Evolutionary conservation across 1,140 invertebrate genomes (phyloP).

Genomic region (Zaprionus taronus): DNA sequence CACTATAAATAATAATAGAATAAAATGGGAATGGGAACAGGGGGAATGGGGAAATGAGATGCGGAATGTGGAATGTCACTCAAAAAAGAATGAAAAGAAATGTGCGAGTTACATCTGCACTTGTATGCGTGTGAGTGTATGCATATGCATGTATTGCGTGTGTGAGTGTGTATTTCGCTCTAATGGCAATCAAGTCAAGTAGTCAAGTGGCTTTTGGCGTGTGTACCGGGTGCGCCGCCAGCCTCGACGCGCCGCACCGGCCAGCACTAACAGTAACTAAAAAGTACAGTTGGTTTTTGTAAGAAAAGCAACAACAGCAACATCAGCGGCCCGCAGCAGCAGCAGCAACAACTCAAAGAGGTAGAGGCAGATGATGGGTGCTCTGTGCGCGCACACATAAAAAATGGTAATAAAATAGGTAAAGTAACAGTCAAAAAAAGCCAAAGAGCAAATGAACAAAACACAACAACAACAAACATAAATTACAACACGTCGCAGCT

Average conservation of each 20-base stretch:
- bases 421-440: constrained; percentile 54
- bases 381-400: constrained; percentile 32
- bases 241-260: constrained; percentile 7
- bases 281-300: constrained; percentile 80
- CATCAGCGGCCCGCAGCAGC: constrained; percentile 46
- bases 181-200: constrained; percentile 78
- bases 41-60: constrained; percentile 23
- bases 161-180: constrained; percentile 43
- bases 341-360: constrained; percentile 46
- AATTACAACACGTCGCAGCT: constrained; percentile 63
- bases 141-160: constrained; percentile 17
- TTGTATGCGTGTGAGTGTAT: constrained; percentile 11
- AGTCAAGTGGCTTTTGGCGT: constrained; percentile 70
- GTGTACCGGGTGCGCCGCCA: constrained; percentile 27
- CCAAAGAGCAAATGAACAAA: constrained; percentile 40
- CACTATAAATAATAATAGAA: constrained; percentile 53
- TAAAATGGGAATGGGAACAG: constrained; percentile 15
- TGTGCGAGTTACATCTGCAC: constrained; percentile 32
- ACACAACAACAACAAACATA: constrained; percentile 29
- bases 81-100: constrained; percentile 40
- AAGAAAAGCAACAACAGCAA: constrained; percentile 65
- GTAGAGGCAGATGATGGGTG: constrained; percentile 52
- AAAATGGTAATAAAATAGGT: constrained; percentile 60
- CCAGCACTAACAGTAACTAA: constrained; percentile 73
- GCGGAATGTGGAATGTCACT: constrained; percentile 31